Base-by-base conservation (phyloP, 2,888 invertebrate genomes). In the Uropetala carovei region DNA sequence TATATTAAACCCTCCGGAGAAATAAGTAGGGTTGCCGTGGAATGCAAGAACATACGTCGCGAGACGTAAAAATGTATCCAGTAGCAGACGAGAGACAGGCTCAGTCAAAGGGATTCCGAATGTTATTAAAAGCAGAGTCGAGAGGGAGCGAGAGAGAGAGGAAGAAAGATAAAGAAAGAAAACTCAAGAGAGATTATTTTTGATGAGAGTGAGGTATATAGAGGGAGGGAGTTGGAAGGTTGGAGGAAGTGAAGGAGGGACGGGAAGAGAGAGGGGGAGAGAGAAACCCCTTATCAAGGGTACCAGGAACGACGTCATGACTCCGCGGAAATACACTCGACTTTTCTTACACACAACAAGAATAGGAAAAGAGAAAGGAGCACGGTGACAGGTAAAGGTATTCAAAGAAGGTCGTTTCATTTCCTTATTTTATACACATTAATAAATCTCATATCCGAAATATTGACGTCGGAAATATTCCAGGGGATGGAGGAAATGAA, bases 121-220 rank as follows among this genome's bases (percentile, higher is more conserved):
- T 83, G 18, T 30, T 57, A 83, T 83, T 83, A 56, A 83, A 57
- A 83, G 43, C 11, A 27, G 27, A 75, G 43, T 56, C 83, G 57
- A 10, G 83, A 83, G 18, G 43, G 56, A 57, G 57, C n/a, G n/a
- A n/a, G n/a, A n/a, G n/a, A n/a, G n/a, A n/a, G n/a, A n/a, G n/a
- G n/a, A n/a, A n/a, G n/a, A n/a, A n/a, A n/a, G 43, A 83, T 56
- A 57, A 43, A 83, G 43, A 83, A 43, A n/a, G 43, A 83, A 83
- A n/a, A 56, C 18, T 86, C 30, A 8, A 8, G 16, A 43, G 60
- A 18, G 27, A 86, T 64, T 58, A 86, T 59, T 27, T 27, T 86
- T n/a, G 14, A 59, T 64, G 86, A 86, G 18, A 64, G 30, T 16
- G 60, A 64, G 10, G 56, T 8, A 58, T 16, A 30, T 59, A 86